These are phyloP conservation scores for Baryphthengus martii DNA, from an alignment of 2,113 vertebrate species.

Conservation along the genomic window DNA sequence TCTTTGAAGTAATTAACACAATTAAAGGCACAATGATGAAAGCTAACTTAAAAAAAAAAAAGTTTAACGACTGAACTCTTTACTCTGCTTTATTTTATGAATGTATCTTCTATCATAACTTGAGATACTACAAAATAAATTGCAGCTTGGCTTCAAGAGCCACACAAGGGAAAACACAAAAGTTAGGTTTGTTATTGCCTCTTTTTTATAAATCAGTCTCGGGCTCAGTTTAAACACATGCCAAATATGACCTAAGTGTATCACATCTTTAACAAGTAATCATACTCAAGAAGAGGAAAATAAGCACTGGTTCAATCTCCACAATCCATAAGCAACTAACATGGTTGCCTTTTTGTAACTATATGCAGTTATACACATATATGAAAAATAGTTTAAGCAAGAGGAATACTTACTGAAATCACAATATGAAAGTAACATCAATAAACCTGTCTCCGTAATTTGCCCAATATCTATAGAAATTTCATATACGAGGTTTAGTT, in stretches of 20 bases:
- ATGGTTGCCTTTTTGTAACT: neutral
- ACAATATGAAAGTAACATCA: neutral
- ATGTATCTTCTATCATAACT: neutral
- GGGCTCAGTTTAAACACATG: neutral
- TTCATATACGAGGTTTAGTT: neutral
- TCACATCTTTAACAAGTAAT: slow-evolving; percentile 21
- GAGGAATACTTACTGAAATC: neutral
- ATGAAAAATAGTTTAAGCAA: neutral
- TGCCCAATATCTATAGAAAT: neutral
- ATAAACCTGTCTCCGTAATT: neutral
- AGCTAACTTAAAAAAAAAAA: neutral
- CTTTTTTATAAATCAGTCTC: neutral
- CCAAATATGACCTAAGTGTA: slow-evolving; percentile 38
- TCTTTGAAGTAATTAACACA: slow-evolving; percentile 28
- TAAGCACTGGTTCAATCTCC: neutral
- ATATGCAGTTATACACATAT: neutral
- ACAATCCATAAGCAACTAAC: neutral
- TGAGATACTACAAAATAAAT: slow-evolving; percentile 25
- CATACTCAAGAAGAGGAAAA: neutral
- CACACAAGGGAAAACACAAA: neutral
- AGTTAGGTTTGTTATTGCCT: neutral
- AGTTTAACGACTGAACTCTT: neutral
- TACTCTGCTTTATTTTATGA: neutral
- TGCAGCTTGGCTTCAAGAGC: slow-evolving; percentile 5
- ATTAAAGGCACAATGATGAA: slow-evolving; percentile 14